Base-by-base conservation (phyloP, 2,888 invertebrate species). In the Drosophila meridionalis region DNA sequence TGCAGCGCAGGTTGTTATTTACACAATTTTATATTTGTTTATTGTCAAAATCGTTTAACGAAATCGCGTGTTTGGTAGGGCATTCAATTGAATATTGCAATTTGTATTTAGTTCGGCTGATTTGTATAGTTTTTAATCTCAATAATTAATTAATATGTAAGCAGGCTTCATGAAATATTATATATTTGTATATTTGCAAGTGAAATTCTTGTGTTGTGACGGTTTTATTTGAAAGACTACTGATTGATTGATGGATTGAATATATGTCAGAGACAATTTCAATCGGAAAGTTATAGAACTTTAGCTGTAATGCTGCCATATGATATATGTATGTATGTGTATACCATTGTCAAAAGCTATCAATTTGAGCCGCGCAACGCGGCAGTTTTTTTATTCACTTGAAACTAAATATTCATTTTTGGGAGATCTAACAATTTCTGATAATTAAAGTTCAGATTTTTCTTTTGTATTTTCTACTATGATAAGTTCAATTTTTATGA, bases 1-100 rank as follows among this genome's bases (percentile, higher is more conserved):
- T 43, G 8, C 42, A 64, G 56, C 60, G 50, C 38, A 48, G 28
- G 62, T 73, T 78, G 69, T 60, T 73, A 59, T 52, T 55, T 61
- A 28, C 12, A 32, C 2, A 11, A 11, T 53, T 14, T 8, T 48
- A 9, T 52, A 3, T 9, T 63, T 55, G 26, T 73, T 56, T 47
- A 60, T 42, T 47, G 50, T 34, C 50, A 28, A 70, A 36, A 26
- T 63, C 45, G 71, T 63, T 57, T 47, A 62, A 71, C 45, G 28
- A 70, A 42, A 60, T 57, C n/a, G 14, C 6, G 7, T 11, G 6
- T 14, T 7, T 28, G 38, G 1, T 36, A 12, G n/a, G 26, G 14
- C 12, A 12, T 43, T 64, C 11, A 20, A 26, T 20, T 30, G 47
- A 56, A 32, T 40, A 42, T 45, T 28, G 11, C 32, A 26, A 26